Evolutionary conservation across 1,140 invertebrate genomes (phyloP).

Genomic region (Druon quercuslanigerum): DNA sequence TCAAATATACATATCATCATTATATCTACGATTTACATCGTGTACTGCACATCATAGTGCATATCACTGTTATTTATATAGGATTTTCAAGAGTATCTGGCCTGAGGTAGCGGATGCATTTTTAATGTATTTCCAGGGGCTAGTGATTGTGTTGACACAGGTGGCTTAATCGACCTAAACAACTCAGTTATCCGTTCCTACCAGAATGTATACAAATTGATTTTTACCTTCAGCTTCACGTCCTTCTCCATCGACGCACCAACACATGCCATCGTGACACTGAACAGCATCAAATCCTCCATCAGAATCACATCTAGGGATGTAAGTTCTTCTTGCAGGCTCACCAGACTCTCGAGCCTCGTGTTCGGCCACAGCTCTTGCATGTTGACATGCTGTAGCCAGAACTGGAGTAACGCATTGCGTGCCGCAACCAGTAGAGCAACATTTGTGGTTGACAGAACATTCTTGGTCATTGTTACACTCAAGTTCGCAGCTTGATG

Average conservation of each 20-base stretch:
- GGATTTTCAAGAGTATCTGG: no score
- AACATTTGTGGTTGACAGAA: constrained; percentile 82
- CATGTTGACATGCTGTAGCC: constrained; percentile 87
- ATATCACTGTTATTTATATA: no score
- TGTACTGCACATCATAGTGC: no score
- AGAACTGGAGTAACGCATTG: constrained; percentile 84
- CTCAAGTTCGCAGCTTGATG: constrained; percentile 84
- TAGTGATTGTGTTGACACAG: no score
- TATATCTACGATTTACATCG: no score
- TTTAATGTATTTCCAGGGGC: no score
- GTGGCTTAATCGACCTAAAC: no score
- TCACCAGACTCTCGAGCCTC: constrained; percentile 85
- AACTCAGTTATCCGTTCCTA: no score
- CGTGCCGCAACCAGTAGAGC: constrained; percentile 90
- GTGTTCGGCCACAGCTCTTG: constrained; percentile 81
- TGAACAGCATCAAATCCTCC: constrained; percentile 88
- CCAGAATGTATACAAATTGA: background rate
- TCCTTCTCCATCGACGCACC: constrained; percentile 92
- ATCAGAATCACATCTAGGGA: constrained; percentile 86
- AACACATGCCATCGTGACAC: constrained; percentile 88
- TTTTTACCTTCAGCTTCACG: constrained; percentile 81
- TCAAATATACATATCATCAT: no score
- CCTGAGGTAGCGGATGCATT: no score
- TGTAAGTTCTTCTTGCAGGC: constrained; percentile 83
- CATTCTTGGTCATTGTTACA: constrained; percentile 87